Evolutionary conservation across 2,797 vertebrate species (phyloP).

Genomic region (Myiothlypis coronata): DNA sequence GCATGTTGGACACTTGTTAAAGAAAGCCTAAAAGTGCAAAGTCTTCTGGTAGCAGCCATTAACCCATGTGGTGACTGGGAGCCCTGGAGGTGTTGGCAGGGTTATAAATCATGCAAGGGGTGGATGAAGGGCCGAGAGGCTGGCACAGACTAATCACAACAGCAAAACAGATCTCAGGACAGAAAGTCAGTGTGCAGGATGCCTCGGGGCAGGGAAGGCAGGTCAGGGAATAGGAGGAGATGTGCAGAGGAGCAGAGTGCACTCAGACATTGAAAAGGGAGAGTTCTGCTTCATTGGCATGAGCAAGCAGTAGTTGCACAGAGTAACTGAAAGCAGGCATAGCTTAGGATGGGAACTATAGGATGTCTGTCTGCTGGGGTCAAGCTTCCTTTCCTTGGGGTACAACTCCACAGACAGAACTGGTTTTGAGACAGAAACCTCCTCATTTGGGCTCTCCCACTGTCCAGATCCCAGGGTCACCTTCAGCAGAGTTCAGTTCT

Average conservation of each 20-base stretch:
- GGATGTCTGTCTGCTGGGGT: neutral
- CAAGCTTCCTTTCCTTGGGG: neutral
- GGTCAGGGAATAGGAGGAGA: neutral
- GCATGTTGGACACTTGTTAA: constrained; percentile 4
- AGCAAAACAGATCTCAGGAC: constrained; percentile 9
- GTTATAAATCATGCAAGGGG: constrained; percentile 12
- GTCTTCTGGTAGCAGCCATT: neutral
- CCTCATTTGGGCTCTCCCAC: neutral
- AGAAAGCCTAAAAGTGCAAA: neutral
- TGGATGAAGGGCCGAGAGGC: neutral
- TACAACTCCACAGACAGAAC: neutral
- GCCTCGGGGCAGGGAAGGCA: neutral
- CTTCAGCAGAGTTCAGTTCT: neutral
- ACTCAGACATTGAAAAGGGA: neutral
- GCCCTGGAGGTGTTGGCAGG: neutral
- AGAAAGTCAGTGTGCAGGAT: neutral
- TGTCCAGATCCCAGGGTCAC: neutral
- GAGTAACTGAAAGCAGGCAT: neutral
- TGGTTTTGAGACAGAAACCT: neutral
- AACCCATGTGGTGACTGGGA: neutral
- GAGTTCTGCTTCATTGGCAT: neutral
- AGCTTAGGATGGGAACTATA: neutral
- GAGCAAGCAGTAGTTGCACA: neutral
- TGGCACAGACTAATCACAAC: neutral
- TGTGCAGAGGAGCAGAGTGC: neutral